These are phyloP conservation scores for Cancer borealis DNA, from an alignment of 2,888 invertebrate genomes.

Conservation along the genomic window DNA sequence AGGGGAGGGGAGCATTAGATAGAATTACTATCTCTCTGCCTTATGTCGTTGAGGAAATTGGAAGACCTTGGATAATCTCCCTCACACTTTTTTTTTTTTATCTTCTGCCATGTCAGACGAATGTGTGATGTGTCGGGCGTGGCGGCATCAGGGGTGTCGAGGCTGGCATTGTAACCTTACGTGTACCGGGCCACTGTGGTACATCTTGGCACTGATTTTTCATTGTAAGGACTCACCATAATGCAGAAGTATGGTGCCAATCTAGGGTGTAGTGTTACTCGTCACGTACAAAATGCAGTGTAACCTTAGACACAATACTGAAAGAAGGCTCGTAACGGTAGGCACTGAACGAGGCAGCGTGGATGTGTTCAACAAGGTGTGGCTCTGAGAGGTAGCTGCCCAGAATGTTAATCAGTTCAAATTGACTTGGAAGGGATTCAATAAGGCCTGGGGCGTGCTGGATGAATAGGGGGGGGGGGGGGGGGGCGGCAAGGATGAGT, in stretches of 20 bases:
- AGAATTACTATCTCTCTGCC: slow-evolving; percentile 46
- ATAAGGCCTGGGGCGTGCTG: not conserved
- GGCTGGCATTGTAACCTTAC: not conserved
- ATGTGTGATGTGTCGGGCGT: not conserved
- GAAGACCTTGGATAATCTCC: not conserved
- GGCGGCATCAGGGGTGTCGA: not conserved
- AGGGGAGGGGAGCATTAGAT: not conserved
- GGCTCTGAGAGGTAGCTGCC: not conserved
- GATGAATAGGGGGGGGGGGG: not conserved
- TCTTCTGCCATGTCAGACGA: not conserved
- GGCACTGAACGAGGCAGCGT: not conserved
- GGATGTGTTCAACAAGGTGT: slow-evolving; percentile 22
- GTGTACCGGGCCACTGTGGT: not conserved
- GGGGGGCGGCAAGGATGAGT: not conserved
- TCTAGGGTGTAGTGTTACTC: not conserved
- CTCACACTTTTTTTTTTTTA: not conserved
- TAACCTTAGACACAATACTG: not conserved
- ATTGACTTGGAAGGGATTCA: not conserved
- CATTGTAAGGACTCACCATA: not conserved
- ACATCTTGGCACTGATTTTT: not conserved
- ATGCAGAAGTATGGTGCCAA: not conserved
- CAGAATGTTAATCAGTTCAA: slow-evolving; percentile 26
- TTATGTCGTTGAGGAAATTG: slow-evolving; percentile 28
- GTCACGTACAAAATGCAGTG: not conserved
- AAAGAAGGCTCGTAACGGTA: not conserved